Base-by-base conservation (phyloP, 2,888 invertebrate genomes). In the Mythimna loreyi region DNA sequence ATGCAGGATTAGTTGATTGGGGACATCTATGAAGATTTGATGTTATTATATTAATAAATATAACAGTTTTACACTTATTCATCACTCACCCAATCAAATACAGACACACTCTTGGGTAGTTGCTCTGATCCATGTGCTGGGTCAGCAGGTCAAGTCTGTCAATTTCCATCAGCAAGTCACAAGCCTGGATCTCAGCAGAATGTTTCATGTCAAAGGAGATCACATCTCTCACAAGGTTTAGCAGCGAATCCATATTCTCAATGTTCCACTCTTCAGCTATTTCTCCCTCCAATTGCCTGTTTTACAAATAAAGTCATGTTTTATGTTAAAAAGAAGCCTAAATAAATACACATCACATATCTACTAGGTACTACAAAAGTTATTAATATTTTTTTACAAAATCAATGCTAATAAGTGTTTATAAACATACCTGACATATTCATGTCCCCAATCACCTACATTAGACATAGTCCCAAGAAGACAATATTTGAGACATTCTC, bases 361-460 rank as follows among this genome's bases (percentile, higher is more conserved):
- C n/a, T n/a, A n/a, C n/a, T n/a, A 13, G 30, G 9, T 11, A 1
- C 3, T 13, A 21, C 1, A 6, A 9, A n/a, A 30, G 3, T 21
- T n/a, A 9, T 28, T 3, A 19, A 28, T 28, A 13, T 8, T 50
- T 50, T 52, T 8, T 19, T 13, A n/a, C 9, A 33, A 43, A 30
- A n/a, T 76, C 71, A 50, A 43, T 43, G 36, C 50, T 4, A 25
- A 55, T 21, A 30, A 19, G 21, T 56, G 50, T 52, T 61, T 62
- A 9, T 45, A 53, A 62, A 61, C 75, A 83, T 90, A 97, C 97
- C 97, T 97, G 64, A 99, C 99, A 96, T 99, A 99, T 96, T 99
- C 99, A 95, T 99, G 99, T 0, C 99, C 99, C 99, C 99, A 99
- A 87, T 99, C 98, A 8, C 99, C 99, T 79, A 99, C 98, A 89